Percentiles rank a stretch among this genome's conserved stretches.
phyloP scores from a whole-genome alignment of 2,113 vertebrate genomes.

The Thunnus thynnus region DNA sequence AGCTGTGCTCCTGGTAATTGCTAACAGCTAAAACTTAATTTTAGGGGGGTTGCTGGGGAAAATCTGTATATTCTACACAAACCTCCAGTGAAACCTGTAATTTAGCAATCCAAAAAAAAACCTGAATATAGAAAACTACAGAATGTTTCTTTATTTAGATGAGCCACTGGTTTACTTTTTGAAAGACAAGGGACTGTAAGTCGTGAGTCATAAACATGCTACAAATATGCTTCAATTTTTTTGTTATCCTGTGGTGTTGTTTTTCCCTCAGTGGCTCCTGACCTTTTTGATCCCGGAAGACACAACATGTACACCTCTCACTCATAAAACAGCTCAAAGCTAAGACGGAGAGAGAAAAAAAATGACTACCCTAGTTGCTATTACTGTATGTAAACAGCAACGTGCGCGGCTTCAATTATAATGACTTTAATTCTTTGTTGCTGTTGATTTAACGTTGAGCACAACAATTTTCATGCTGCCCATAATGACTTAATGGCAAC shows the following conservation, averaged over 20 bases:
- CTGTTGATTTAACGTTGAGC: slow-evolving; percentile 76
- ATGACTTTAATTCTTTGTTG: slow-evolving; percentile 74
- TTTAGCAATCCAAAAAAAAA: slow-evolving; percentile 68
- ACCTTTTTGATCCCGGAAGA: slow-evolving; percentile 16
- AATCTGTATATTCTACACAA: slow-evolving; percentile 73
- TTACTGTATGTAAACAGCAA: slow-evolving; percentile 66
- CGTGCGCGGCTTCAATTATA: slow-evolving; percentile 67
- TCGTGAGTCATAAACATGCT: slow-evolving; percentile 45
- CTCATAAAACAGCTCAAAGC: slow-evolving; percentile 36
- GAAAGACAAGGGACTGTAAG: slow-evolving; percentile 58
- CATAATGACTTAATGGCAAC: slow-evolving; percentile 80
- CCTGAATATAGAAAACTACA: slow-evolving; percentile 66
- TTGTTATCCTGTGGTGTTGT: slow-evolving; percentile 14
- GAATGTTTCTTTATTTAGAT: slow-evolving; percentile 70
- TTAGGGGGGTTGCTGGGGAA: slow-evolving; percentile 69
- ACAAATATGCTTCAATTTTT: slow-evolving; percentile 29
- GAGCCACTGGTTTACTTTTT: slow-evolving; percentile 62
- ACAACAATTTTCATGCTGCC: slow-evolving; percentile 75
- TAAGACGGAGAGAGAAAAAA: not conserved
- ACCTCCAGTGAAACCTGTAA: slow-evolving; percentile 65
- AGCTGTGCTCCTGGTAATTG: slow-evolving; percentile 77
- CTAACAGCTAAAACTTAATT: slow-evolving; percentile 76
- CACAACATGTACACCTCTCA: slow-evolving; percentile 34
- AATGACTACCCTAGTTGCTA: slow-evolving; percentile 44
- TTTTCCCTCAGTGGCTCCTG: slow-evolving; percentile 9